Evolutionary conservation across 2,113 vertebrate species (phyloP).

Genomic region (Bungarus multicinctus): DNA sequence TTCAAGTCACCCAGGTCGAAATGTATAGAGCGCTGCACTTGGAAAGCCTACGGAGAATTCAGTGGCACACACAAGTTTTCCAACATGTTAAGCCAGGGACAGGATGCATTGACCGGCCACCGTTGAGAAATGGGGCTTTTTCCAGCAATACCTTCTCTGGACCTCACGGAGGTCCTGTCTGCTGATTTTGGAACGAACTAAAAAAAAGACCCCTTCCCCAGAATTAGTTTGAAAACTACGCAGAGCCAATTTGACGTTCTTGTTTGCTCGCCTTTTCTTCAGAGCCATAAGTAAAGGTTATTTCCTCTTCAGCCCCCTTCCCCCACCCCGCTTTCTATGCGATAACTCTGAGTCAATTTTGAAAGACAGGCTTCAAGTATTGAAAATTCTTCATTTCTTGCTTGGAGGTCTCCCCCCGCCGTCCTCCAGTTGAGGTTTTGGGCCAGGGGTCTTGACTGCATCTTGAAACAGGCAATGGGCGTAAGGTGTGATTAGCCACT

Average conservation of each 20-base stretch:
- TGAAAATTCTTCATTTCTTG: constrained; percentile 54
- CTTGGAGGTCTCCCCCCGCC: constrained; percentile 63
- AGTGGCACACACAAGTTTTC: constrained; percentile 53
- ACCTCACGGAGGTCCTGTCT: constrained; percentile 33
- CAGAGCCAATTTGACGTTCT: constrained; percentile 54
- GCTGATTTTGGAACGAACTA: constrained; percentile 46
- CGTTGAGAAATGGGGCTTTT: constrained; percentile 28
- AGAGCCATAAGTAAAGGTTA: constrained; percentile 11
- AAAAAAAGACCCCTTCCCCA: background rate
- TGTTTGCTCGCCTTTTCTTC: constrained; percentile 34
- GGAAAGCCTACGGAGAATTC: constrained; percentile 64
- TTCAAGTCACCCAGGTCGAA: background rate
- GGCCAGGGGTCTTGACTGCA: constrained; percentile 44
- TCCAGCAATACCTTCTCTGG: constrained; percentile 37
- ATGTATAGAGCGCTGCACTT: constrained; percentile 49
- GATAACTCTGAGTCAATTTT: constrained; percentile 41
- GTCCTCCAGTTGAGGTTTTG: constrained; percentile 64
- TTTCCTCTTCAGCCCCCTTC: constrained; percentile 30
- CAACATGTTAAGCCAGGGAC: constrained; percentile 57
- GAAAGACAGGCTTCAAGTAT: constrained; percentile 57
- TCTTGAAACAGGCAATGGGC: constrained; percentile 53
- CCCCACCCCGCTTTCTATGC: background rate
- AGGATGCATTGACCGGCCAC: constrained; percentile 40
- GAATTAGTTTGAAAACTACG: constrained; percentile 52
- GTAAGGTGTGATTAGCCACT: constrained; percentile 48